Conservation (phyloP, 2,113 vertebrate species). For the Dasyurus viverrinus region DNA sequence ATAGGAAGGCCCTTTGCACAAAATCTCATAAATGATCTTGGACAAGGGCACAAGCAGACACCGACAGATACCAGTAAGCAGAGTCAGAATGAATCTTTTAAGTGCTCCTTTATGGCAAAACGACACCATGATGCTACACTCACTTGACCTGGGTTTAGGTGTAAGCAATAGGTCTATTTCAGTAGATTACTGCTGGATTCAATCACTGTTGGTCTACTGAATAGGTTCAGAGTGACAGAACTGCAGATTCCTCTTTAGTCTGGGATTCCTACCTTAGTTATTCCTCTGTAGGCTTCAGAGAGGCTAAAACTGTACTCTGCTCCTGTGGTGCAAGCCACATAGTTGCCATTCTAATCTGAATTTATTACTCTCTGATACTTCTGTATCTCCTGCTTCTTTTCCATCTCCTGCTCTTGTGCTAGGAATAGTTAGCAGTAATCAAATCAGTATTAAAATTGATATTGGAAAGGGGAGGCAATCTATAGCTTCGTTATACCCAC, state of each 20-base stretch:
- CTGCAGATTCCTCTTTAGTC: background rate
- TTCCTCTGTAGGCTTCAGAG: background rate
- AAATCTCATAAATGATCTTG: background rate
- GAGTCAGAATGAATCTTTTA: background rate
- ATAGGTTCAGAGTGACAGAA: background rate
- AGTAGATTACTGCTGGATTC: background rate
- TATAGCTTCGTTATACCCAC: background rate
- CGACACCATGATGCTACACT: background rate
- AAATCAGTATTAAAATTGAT: background rate
- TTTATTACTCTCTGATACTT: background rate
- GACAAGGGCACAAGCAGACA: background rate
- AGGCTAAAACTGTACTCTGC: background rate
- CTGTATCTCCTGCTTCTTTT: background rate
- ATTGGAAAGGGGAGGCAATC: background rate
- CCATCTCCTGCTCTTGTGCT: background rate
- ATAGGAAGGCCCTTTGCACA: background rate
- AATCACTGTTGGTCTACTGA: background rate
- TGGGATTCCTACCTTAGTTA: background rate
- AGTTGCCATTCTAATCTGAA: background rate
- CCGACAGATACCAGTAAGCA: background rate
- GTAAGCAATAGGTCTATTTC: background rate
- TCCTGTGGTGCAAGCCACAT: background rate
- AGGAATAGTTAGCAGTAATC: background rate
- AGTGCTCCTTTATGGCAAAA: background rate
- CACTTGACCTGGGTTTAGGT: background rate